Evolutionary conservation across 2,113 vertebrate species (phyloP), one percentile per base, ranked within the genome.

Genomic region (Fregetta grallaria): DNA sequence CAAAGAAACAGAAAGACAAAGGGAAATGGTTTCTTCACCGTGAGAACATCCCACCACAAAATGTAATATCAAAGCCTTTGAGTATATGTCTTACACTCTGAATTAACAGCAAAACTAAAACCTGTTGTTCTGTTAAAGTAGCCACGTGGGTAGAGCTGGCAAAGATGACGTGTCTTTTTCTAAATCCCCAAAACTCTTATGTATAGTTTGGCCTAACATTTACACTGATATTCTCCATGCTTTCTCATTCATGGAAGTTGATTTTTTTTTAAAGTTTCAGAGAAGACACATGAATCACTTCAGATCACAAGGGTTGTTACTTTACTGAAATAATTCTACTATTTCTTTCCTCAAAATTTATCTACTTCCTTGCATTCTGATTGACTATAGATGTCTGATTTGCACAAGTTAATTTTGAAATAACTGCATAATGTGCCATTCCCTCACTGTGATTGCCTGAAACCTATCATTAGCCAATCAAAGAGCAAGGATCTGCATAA

Each of bases 381-480:
- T 92, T 95, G 83, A 92, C 47, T 92, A 85, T 38, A 91, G 53
- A 88, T 40, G 75, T 84, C 75, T 94, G 88, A 97, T 93, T 94
- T 83, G 78, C 75, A 88, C 50, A 86, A 93, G 82, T 80, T 97
- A 95, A 92, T 95, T 95, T 93, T 91, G 79, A 96, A 94, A 91
- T 90, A 84, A 90, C 75, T 10, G 4, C 68, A 92, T 92, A 93
- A 93, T 84, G 65, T 63, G 17, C 32, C 65, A 67, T 74, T 96
- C 82, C 94, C 86, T 95, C 63, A 80, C 79, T 71, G 63, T 92
- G 96, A 97, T 94, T 97, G 88, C 88, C 72, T 86, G 72, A 90
- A 94, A 93, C 78, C 72, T 90, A 90, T 93, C 92, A 95, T 96
- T 94, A 96, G 90, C 88, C 94, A 96, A 96, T 96, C 95, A 95